These are phyloP conservation scores for Bembecia ichneumoniformis DNA, from an alignment of 2,888 invertebrate species.

Conservation along the genomic window DNA sequence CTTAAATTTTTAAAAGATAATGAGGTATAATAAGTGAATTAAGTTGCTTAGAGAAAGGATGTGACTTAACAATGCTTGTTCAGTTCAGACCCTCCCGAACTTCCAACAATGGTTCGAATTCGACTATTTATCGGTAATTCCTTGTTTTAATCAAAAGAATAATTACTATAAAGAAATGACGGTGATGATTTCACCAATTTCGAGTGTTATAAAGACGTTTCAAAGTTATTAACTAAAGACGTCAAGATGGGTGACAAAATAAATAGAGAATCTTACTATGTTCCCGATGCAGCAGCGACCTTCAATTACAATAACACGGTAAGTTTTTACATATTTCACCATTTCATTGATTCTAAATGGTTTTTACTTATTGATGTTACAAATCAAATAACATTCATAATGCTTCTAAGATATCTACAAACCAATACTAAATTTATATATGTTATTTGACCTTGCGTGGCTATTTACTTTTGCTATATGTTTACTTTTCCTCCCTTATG, in stretches of 20 bases:
- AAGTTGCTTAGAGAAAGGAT: not conserved
- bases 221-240: not conserved
- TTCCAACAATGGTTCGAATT: conserved; percentile 32
- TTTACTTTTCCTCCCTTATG: no score
- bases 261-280: conserved; percentile 51
- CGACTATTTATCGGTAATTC: conserved; percentile 9
- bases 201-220: conserved; percentile 12
- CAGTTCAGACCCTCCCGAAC: conserved; percentile 57
- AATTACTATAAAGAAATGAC: conserved; percentile 13
- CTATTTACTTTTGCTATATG: no score
- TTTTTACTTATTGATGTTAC: no score
- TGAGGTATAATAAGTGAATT: not conserved
- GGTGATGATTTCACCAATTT: conserved; percentile 20
- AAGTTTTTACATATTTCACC: conserved; percentile 21
- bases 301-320: conserved; percentile 69
- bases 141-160: not conserved
- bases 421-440: no score
- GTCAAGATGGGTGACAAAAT: conserved; percentile 56
- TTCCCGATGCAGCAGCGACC: conserved; percentile 52
- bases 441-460: no score
- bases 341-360: no score
- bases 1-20: no score
- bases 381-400: no score
- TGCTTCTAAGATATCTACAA: no score
- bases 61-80: conserved; percentile 36